These are phyloP conservation scores for Cynaeus angustus DNA, from an alignment of 2,888 invertebrate species.

Conservation along the genomic window DNA sequence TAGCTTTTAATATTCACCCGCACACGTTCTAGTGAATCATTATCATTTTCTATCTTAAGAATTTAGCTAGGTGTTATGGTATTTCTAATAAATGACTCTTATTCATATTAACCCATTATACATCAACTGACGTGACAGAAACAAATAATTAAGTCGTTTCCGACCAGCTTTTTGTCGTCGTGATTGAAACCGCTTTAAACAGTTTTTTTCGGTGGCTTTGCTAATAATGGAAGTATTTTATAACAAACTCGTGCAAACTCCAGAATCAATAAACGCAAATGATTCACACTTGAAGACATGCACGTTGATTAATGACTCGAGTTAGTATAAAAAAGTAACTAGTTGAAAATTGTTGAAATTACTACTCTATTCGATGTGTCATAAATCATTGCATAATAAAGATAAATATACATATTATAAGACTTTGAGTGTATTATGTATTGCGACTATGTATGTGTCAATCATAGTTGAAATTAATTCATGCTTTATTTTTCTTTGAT, in stretches of 20 bases:
- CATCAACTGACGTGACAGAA: background rate
- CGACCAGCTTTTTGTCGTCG: slow-evolving; percentile 6
- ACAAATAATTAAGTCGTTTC: slow-evolving; percentile 12
- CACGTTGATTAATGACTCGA: background rate
- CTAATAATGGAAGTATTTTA: slow-evolving; percentile 1
- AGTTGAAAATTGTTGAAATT: slow-evolving; percentile 10
- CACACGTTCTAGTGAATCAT: slow-evolving; percentile 1
- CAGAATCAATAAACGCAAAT: slow-evolving; percentile 9
- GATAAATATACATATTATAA: slow-evolving; percentile 12
- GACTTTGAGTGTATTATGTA: slow-evolving; percentile 1
- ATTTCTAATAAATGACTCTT: slow-evolving; percentile 2
- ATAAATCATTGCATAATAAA: slow-evolving; percentile 18
- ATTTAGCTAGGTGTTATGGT: slow-evolving; percentile 7
- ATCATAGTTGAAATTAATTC: background rate
- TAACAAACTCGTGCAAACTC: background rate
- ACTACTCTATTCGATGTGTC: slow-evolving; percentile 10
- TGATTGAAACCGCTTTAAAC: slow-evolving; percentile 6
- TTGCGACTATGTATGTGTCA: slow-evolving; percentile 9
- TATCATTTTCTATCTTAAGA: slow-evolving; percentile 17
- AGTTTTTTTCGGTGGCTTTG: slow-evolving; percentile 12
- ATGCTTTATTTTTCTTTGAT: too few species aligned
- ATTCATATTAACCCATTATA: slow-evolving; percentile 1
- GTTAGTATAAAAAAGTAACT: background rate
- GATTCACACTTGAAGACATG: slow-evolving; percentile 1
- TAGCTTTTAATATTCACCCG: slow-evolving; percentile 11